Percentiles rank a stretch among this genome's conserved stretches.
phyloP scores from a whole-genome alignment of 2,888 invertebrate species.

The Epiblema foenella region DNA sequence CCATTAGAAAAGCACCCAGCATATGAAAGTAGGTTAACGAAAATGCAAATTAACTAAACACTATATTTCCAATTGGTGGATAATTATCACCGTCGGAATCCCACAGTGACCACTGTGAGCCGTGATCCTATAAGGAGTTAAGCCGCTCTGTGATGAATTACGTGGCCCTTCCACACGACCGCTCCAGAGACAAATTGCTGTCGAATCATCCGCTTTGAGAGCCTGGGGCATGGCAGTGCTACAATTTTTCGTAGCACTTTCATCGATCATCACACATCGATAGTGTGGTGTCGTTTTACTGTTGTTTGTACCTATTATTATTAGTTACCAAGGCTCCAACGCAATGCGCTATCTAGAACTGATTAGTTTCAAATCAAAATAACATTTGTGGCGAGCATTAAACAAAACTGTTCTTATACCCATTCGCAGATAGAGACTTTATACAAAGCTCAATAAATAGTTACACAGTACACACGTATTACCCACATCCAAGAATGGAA shows the following conservation, averaged over 20 bases:
- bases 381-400: no score
- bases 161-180: conserved; percentile 14
- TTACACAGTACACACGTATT: no score
- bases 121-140: neutral
- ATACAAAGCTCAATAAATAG: no score
- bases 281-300: no score
- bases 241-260: neutral
- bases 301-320: no score
- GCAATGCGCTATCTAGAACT: no score
- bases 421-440: no score
- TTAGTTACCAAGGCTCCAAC: no score
- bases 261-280: neutral
- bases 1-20: neutral
- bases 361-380: no score
- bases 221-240: conserved; percentile 22
- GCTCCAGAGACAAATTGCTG: conserved; percentile 20
- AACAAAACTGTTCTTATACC: no score
- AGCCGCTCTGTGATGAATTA: conserved; percentile 26
- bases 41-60: neutral
- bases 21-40: neutral
- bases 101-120: conserved; percentile 6
- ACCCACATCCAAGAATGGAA: no score
- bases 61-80: neutral
- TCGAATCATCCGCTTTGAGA: conserved; percentile 32
- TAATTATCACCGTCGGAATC: neutral